phyloP scores from a whole-genome alignment of 2,113 vertebrate genomes.

The Grammomys surdaster region DNA sequence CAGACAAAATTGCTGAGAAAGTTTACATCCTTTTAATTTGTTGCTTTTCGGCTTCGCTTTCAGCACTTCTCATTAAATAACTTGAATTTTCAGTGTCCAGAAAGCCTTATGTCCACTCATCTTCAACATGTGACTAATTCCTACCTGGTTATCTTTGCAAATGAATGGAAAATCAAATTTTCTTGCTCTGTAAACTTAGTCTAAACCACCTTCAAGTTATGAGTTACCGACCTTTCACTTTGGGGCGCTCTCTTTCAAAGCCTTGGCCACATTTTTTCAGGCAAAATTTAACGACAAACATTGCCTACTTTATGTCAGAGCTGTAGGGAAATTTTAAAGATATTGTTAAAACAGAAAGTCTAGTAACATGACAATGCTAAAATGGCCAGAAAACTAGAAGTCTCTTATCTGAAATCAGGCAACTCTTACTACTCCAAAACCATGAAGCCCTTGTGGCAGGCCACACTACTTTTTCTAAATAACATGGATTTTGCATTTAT shows the following conservation, averaged over 20 bases:
- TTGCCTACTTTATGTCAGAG: neutral
- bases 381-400: neutral
- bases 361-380: neutral
- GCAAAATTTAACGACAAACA: neutral
- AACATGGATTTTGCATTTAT: neutral
- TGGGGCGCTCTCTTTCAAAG: neutral
- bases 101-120: neutral
- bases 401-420: neutral
- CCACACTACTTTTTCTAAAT: neutral
- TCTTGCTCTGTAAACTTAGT: constrained; percentile 28
- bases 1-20: neutral
- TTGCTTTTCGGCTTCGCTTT: neutral
- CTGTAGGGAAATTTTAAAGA: neutral
- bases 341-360: neutral
- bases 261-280: neutral
- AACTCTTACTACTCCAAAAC: neutral
- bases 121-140: neutral
- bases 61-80: neutral
- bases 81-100: neutral
- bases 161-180: neutral
- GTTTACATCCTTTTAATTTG: neutral
- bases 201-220: neutral
- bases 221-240: neutral
- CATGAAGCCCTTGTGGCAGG: neutral
- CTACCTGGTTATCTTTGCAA: neutral